phyloP scores from a whole-genome alignment of 2,888 invertebrate species.

The Melieria crassipennis region DNA sequence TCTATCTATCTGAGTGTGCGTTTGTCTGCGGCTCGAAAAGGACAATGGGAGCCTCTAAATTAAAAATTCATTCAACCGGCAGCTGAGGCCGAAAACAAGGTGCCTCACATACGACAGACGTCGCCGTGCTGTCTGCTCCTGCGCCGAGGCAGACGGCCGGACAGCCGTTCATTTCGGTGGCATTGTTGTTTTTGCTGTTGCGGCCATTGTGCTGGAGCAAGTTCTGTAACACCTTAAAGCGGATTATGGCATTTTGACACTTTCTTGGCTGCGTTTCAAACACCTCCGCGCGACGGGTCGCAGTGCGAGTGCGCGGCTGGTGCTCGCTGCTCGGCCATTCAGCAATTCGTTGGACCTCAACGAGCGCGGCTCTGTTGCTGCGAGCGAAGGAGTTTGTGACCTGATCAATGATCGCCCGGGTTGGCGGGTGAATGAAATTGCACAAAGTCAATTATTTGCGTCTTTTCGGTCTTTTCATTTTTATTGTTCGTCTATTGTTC shows the following conservation, averaged over 20 bases:
- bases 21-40: slow-evolving; percentile 7
- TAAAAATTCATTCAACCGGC: slow-evolving; percentile 41
- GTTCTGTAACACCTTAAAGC: slow-evolving; percentile 54
- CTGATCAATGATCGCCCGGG: slow-evolving; percentile 2
- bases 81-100: slow-evolving; percentile 12
- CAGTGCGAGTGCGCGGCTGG: slow-evolving; percentile 34
- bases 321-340: slow-evolving; percentile 47
- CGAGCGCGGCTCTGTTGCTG: slow-evolving; percentile 1
- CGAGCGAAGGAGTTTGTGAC: slow-evolving; percentile 26
- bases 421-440: slow-evolving; percentile 38
- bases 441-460: slow-evolving; percentile 61
- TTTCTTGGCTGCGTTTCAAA: slow-evolving; percentile 50
- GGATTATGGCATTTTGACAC: slow-evolving; percentile 61
- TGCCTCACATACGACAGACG: too few species aligned
- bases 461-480: slow-evolving; percentile 40
- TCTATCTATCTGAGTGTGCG: not conserved
- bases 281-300: slow-evolving; percentile 21
- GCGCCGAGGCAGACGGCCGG: too few species aligned
- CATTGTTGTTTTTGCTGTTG: slow-evolving; percentile 25
- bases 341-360: slow-evolving; percentile 49
- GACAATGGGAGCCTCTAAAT: slow-evolving; percentile 36
- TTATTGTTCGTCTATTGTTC: slow-evolving; percentile 7
- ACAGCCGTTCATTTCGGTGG: not conserved
- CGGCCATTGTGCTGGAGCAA: slow-evolving; percentile 6
- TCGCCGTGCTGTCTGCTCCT: too few species aligned